These are phyloP conservation scores for Stenodera caucasica DNA, from an alignment of 2,888 invertebrate genomes.

Conservation along the genomic window DNA sequence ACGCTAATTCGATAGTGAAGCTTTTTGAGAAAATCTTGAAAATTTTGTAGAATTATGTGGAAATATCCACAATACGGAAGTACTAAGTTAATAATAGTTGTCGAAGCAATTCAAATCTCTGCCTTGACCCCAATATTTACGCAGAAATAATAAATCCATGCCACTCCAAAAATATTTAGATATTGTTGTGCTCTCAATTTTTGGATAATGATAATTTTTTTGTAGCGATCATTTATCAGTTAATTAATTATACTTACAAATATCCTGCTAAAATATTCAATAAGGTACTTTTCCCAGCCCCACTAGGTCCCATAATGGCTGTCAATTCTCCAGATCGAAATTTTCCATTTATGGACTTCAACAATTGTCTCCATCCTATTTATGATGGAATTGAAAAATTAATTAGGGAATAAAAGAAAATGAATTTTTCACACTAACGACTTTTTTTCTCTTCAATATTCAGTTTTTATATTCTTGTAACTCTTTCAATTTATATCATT, in stretches of 20 bases:
- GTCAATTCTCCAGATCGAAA: constrained; percentile 66
- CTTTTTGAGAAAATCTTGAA: no score
- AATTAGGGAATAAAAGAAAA: no score
- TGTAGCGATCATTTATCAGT: neutral
- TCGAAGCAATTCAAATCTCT: no score
- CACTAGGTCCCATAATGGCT: constrained; percentile 78
- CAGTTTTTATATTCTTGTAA: no score
- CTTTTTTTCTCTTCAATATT: no score
- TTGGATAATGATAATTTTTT: neutral
- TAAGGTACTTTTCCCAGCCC: constrained; percentile 74
- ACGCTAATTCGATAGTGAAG: no score
- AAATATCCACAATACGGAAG: no score
- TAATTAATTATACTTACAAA: constrained; percentile 59
- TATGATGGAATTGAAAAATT: no score
- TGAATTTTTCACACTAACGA: no score
- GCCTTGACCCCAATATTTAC: neutral
- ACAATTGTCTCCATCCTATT: constrained; percentile 61
- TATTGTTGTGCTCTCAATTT: neutral
- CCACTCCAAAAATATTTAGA: neutral
- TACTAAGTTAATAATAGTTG: no score
- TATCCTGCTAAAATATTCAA: constrained; percentile 78
- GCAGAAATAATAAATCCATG: neutral
- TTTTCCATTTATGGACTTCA: constrained; percentile 62
- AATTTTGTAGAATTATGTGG: no score
- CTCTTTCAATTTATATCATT: no score